Evolutionary conservation across 2,113 vertebrate genomes (phyloP).

Genomic region (Psettodes erumei): DNA sequence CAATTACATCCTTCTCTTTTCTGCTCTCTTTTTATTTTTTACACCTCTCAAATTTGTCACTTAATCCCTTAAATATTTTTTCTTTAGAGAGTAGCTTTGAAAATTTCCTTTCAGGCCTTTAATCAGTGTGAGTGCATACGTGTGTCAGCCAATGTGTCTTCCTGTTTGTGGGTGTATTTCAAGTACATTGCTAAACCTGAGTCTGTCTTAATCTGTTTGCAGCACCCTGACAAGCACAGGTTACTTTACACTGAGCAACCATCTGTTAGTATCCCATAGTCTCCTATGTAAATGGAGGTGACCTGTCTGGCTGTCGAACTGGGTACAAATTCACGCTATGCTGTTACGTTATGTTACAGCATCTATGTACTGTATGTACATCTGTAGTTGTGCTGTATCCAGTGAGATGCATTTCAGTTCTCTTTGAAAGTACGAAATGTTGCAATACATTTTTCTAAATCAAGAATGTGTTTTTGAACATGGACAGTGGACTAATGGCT

Average conservation of each 20-base stretch:
- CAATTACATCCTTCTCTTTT: slow-evolving; percentile 17
- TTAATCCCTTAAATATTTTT: slow-evolving; percentile 10
- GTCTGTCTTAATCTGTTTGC: slow-evolving; percentile 49
- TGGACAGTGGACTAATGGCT: not conserved
- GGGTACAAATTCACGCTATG: not conserved
- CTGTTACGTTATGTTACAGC: slow-evolving; percentile 26
- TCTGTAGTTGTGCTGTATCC: not conserved
- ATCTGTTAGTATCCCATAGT: slow-evolving; percentile 49
- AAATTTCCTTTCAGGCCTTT: slow-evolving; percentile 2
- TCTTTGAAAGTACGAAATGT: not conserved
- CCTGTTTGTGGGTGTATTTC: slow-evolving; percentile 10
- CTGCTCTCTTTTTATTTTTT: slow-evolving; percentile 7
- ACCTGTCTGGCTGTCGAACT: slow-evolving; percentile 11
- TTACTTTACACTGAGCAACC: slow-evolving; percentile 38
- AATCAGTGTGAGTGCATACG: slow-evolving; percentile 38
- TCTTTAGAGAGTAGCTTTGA: slow-evolving; percentile 26
- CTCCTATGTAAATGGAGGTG: not conserved
- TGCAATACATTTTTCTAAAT: not conserved
- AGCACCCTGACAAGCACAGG: slow-evolving; percentile 30
- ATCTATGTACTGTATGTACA: too few relatives aligned
- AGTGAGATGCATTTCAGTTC: not conserved
- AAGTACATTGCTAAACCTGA: slow-evolving; percentile 23
- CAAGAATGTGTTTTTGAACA: not conserved
- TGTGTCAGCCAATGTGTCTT: slow-evolving; percentile 5
- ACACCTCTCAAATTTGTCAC: slow-evolving; percentile 7